Evolutionary conservation across 2,888 invertebrate genomes (phyloP), one percentile per base, ranked within the genome.

Genomic region (Chymomyza fuscimana): DNA sequence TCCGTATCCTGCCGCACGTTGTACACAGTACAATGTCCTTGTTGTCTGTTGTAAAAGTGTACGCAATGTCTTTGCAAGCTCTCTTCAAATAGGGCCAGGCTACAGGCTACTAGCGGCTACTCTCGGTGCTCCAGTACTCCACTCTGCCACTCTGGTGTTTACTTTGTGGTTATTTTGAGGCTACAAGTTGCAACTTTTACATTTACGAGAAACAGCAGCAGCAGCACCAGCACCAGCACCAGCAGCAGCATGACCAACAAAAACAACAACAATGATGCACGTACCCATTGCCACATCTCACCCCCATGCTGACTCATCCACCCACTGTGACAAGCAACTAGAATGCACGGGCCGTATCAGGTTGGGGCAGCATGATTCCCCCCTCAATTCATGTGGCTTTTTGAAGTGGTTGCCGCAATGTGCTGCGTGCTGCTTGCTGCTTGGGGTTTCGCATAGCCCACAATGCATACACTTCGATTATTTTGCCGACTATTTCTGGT

Each of bases 101-200:
- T 63, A 22, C 52, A 12, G 40, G 40, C 40, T 46, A 46, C 12
- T 32, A 70, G 25, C 64, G 63, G 58, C 71, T 66, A 67, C 60
- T 63, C 54, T 58, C 59, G 4, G 5, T 10, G 6, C 32, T n/a
- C 10, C 5, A 25, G 40, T 52, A 63, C 63, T 63, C 61, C 19
- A 54, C 25, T 25, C 58, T 70, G 82, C 72, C 78, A 81, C 83
- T 87, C 72, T 76, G 74, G 85, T 86, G 85, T 86, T 86, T 86
- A 86, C 88, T 87, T 87, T 86, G 85, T 79, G 88, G 88, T 79
- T 85, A 86, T 85, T 87, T 85, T 87, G 86, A 76, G 85, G 87
- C 81, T 86, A 78, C 86, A 77, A 86, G 81, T 81, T 87, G 87
- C 86, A 83, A 86, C 81, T 87, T 87, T 86, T 77, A 76, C 82